phyloP scores from a whole-genome alignment of 2,113 vertebrate genomes.

The Nansenia antarctica region DNA sequence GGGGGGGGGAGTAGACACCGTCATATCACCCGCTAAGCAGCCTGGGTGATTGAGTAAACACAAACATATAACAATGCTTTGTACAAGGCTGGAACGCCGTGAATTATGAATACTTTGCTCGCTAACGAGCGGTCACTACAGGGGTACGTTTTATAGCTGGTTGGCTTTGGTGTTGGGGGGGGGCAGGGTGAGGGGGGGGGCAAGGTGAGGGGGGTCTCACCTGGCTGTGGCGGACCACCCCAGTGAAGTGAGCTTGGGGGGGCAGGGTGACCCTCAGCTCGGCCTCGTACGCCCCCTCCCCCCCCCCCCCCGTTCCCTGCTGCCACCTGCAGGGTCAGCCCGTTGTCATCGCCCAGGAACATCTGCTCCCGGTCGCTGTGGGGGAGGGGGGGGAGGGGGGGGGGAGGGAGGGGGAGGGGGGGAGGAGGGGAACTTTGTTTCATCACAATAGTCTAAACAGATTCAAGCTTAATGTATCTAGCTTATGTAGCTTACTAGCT shows the following conservation, averaged over 20 bases:
- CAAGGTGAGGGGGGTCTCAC: constrained; percentile 57
- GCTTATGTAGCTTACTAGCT: too few species aligned
- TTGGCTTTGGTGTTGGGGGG: neutral
- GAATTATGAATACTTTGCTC: too few species aligned
- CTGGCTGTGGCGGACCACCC: constrained; percentile 83
- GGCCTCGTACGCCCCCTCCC: constrained; percentile 96
- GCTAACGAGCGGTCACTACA: too few species aligned
- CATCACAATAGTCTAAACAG: too few species aligned
- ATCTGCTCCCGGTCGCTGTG: constrained; percentile 89
- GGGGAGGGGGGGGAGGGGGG: too few species aligned
- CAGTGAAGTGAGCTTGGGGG: constrained; percentile 91
- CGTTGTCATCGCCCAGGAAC: constrained; percentile 93
- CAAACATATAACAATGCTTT: too few species aligned
- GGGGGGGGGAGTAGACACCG: neutral
- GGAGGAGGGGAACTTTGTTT: too few species aligned
- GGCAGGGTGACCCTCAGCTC: constrained; percentile 88
- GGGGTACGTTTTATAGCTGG: too few species aligned
- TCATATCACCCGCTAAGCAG: too few species aligned
- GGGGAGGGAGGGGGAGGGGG: too few species aligned
- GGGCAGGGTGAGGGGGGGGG: neutral
- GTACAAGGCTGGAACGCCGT: too few species aligned
- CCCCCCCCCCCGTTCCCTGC: constrained; percentile 88
- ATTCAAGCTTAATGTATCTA: too few species aligned
- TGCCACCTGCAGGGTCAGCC: constrained; percentile 84
- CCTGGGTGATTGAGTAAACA: neutral